Percentiles rank a stretch among this genome's conserved stretches.
These are phyloP conservation scores for Aradus depressus DNA, from an alignment of 2,888 invertebrate species.

Conservation along the genomic window DNA sequence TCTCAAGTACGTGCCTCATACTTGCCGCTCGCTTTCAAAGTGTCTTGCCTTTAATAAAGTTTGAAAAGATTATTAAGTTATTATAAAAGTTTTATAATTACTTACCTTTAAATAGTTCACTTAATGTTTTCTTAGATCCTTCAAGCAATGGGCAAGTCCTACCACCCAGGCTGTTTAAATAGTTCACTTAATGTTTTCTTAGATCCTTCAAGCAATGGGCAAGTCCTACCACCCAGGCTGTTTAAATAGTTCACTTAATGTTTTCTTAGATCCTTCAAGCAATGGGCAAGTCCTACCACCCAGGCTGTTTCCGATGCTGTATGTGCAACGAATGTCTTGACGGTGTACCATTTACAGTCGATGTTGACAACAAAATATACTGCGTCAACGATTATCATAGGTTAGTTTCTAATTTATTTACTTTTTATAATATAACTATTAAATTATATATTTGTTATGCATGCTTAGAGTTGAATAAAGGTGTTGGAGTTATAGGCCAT, in stretches of 20 bases:
- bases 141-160: conserved; percentile 98
- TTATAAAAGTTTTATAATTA: background rate
- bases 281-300: conserved; percentile 98
- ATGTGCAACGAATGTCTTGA: conserved; percentile 96
- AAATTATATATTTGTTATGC: background rate
- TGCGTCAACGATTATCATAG: conserved; percentile 94
- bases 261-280: conserved; percentile 82
- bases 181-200: background rate
- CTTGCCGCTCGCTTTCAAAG: too few species aligned
- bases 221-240: conserved; percentile 98
- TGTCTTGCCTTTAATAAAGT: too few species aligned
- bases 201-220: conserved; percentile 99
- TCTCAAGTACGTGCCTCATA: too few species aligned
- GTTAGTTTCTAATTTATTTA: conserved; percentile 24
- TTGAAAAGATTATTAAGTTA: too few species aligned
- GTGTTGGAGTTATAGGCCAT: too few species aligned
- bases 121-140: conserved; percentile 56
- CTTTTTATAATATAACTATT: background rate
- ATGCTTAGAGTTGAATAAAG: too few species aligned
- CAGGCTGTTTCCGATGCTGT: conserved; percentile 96
- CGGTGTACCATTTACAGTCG: conserved; percentile 96
- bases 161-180: conserved; percentile 88
- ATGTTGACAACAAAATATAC: conserved; percentile 95
- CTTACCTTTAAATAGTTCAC: background rate
- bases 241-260: conserved; percentile 42